A percentile compares a stretch with the other conserved stretches of the same genome.
Evolutionary conservation across 1,140 invertebrate genomes (phyloP).

Genomic region (Pygmarrhopalites habei): DNA sequence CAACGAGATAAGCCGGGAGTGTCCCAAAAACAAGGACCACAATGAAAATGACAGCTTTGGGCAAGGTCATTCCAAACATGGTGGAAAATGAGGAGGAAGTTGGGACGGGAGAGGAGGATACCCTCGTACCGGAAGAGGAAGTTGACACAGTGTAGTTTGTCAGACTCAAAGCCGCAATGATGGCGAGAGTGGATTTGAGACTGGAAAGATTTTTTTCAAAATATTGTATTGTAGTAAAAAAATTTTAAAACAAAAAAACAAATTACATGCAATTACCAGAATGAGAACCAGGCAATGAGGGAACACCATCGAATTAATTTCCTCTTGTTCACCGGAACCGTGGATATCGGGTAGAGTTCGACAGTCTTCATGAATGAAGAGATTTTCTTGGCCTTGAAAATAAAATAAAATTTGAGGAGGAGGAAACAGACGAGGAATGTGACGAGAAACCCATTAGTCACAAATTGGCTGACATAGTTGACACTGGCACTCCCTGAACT

Average conservation of each 20-base stretch:
- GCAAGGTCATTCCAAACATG: too few relatives aligned
- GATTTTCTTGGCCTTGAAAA: slow-evolving; percentile 16
- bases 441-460: slow-evolving; percentile 3
- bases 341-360: slow-evolving; percentile 20
- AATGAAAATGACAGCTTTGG: too few relatives aligned
- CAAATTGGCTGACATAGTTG: neutral
- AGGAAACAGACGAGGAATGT: slow-evolving; percentile 16
- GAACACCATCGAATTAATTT: neutral
- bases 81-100: too few relatives aligned
- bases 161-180: neutral
- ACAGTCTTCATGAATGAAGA: slow-evolving; percentile 20
- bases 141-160: too few relatives aligned
- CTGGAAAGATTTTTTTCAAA: too few relatives aligned
- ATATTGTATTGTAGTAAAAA: too few relatives aligned
- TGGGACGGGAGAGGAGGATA: too few relatives aligned
- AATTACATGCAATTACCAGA: too few relatives aligned
- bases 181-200: neutral
- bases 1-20: slow-evolving; percentile 7
- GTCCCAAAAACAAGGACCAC: slow-evolving; percentile 19
- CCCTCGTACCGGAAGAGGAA: too few relatives aligned
- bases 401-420: slow-evolving; percentile 23
- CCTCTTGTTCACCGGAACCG: slow-evolving; percentile 12
- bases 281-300: too few relatives aligned
- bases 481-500: neutral
- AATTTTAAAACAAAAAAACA: too few relatives aligned